These are phyloP conservation scores for Bujurquina vittata DNA, from an alignment of 2,113 vertebrate genomes.

Conservation along the genomic window DNA sequence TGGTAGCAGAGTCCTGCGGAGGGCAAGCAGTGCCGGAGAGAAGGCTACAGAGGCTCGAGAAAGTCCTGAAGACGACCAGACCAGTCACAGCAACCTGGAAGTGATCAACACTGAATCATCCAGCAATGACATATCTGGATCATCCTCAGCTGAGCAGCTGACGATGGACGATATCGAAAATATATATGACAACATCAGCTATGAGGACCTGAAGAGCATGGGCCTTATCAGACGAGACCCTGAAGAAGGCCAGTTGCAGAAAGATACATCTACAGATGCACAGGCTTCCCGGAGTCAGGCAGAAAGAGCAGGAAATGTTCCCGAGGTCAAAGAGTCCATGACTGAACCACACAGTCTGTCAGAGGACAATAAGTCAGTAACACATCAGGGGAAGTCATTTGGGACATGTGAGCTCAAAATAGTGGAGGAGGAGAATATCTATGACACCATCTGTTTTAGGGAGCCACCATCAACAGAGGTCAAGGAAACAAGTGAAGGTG, in stretches of 20 bases:
- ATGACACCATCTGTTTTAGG: conserved; percentile 89
- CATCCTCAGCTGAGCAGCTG: conserved; percentile 88
- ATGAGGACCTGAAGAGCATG: conserved; percentile 94
- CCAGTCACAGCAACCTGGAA: conserved; percentile 55
- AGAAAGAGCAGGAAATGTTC: neutral
- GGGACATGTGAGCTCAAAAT: conserved; percentile 84
- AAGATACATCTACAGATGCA: conserved; percentile 23
- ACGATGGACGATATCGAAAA: conserved; percentile 92
- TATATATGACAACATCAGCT: conserved; percentile 97
- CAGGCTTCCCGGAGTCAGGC: conserved; percentile 9
- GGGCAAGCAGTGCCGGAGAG: conserved; percentile 94
- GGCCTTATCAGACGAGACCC: conserved; percentile 85
- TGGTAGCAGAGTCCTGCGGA: conserved; percentile 81
- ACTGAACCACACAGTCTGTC: conserved; percentile 65
- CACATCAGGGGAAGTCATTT: conserved; percentile 62
- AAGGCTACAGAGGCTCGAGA: conserved; percentile 71
- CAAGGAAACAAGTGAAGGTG: conserved; percentile 36
- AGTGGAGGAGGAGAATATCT: conserved; percentile 91
- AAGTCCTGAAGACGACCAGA: conserved; percentile 54
- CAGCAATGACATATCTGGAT: conserved; percentile 79
- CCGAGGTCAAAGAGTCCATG: conserved; percentile 15
- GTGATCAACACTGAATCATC: conserved; percentile 79
- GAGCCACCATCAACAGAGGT: conserved; percentile 73
- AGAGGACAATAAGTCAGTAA: conserved; percentile 64
- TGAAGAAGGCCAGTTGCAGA: conserved; percentile 60